A percentile compares a stretch with the other conserved stretches of the same genome.
Evolutionary conservation across 2,888 invertebrate genomes (phyloP).

Genomic region (Hydropsyche betteni): DNA sequence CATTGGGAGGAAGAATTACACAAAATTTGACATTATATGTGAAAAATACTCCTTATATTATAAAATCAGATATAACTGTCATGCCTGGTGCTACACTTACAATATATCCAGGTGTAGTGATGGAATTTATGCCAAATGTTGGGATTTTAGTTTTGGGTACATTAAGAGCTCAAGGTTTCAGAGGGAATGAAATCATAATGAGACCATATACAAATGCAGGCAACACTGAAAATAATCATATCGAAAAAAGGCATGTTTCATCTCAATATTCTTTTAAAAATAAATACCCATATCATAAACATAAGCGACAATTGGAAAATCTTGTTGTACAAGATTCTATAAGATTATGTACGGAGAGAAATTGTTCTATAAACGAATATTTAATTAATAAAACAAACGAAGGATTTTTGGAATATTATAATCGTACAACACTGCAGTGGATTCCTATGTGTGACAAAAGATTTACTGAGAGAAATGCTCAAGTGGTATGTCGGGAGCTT

Average conservation of each 20-base stretch:
- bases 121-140: conserved; percentile 96
- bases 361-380: conserved; percentile 71
- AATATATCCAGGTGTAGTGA: conserved; percentile 86
- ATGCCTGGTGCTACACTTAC: conserved; percentile 92
- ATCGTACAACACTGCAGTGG: conserved; percentile 94
- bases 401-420: conserved; percentile 96
- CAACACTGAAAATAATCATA: conserved; percentile 59
- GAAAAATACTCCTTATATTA: conserved; percentile 76
- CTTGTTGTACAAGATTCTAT: conserved; percentile 71
- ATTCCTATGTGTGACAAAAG: conserved; percentile 95
- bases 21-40: conserved; percentile 72
- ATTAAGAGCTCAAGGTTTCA: conserved; percentile 82
- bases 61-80: conserved; percentile 91
- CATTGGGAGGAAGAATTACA: conserved; percentile 80
- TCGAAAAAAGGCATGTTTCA: conserved; percentile 55
- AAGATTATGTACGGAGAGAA: conserved; percentile 80
- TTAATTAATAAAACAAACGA: conserved; percentile 67
- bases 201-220: conserved; percentile 65
- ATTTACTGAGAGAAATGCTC: conserved; percentile 96
- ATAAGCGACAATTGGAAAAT: conserved; percentile 67
- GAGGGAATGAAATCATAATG: conserved; percentile 81
- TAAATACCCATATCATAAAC: conserved; percentile 58
- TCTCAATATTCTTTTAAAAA: conserved; percentile 53
- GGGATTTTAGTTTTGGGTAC: conserved; percentile 95
- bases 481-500: conserved; percentile 94